phyloP scores from a whole-genome alignment of 1,140 invertebrate genomes.

The Pantala flavescens region DNA sequence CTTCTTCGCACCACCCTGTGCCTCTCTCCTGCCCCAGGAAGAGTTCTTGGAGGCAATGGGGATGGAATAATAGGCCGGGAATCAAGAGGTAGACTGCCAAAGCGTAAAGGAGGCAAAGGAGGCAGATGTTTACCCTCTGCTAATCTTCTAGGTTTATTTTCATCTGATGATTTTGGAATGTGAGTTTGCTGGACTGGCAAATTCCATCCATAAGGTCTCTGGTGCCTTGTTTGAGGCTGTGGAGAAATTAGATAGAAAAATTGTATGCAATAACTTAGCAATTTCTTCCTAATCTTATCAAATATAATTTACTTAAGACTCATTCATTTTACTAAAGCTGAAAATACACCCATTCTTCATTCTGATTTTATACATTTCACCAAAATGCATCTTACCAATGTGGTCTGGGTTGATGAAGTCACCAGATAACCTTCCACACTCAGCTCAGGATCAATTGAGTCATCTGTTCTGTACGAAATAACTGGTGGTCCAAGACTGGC shows the following conservation, averaged over 20 bases:
- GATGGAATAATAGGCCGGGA: constrained; percentile 23
- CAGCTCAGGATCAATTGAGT: not conserved
- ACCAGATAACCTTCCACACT: constrained; percentile 24
- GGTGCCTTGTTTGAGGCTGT: constrained; percentile 61
- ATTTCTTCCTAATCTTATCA: too few relatives aligned
- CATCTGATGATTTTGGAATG: constrained; percentile 24
- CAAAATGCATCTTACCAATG: constrained; percentile 44
- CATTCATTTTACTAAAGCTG: too few relatives aligned
- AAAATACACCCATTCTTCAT: too few relatives aligned
- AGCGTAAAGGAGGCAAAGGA: constrained; percentile 43
- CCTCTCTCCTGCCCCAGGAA: constrained; percentile 56
- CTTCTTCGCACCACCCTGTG: constrained; percentile 61
- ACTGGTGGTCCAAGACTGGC: not conserved
- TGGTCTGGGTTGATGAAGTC: constrained; percentile 51
- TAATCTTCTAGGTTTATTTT: constrained; percentile 31
- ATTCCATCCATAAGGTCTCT: constrained; percentile 58
- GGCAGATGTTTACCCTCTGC: constrained; percentile 42
- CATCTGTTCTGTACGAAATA: not conserved
- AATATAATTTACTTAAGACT: too few relatives aligned
- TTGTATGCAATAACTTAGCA: too few relatives aligned
- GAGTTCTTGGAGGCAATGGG: constrained; percentile 45
- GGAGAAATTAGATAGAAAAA: constrained; percentile 23
- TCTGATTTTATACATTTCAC: too few relatives aligned
- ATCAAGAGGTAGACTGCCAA: constrained; percentile 52
- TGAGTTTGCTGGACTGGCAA: not conserved